Evolutionary conservation across 2,797 vertebrate genomes (phyloP).

Genomic region (Chelon auratus): DNA sequence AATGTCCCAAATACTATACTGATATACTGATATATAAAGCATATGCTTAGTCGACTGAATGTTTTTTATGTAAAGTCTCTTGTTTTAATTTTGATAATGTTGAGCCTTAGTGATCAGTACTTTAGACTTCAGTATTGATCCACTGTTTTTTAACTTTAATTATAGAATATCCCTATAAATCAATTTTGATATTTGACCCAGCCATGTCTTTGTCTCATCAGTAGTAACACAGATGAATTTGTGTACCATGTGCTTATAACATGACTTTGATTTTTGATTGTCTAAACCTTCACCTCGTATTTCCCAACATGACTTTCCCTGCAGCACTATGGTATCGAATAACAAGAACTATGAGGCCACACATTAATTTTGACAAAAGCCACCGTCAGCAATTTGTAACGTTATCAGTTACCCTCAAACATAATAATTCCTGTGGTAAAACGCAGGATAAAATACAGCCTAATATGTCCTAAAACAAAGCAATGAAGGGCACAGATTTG

Average conservation of each 20-base stretch:
- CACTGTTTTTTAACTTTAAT: too few relatives aligned
- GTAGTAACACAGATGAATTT: neutral
- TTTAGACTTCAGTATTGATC: neutral
- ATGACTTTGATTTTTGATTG: neutral
- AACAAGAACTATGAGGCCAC: neutral
- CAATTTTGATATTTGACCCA: neutral
- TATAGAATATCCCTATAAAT: too few relatives aligned
- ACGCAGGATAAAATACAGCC: neutral
- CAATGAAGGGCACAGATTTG: neutral
- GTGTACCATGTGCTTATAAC: neutral
- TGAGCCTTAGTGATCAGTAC: neutral
- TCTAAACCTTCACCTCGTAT: neutral
- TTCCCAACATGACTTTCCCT: slow-evolving; percentile 3
- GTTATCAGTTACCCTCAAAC: neutral
- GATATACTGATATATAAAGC: too few relatives aligned
- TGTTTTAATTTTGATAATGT: neutral
- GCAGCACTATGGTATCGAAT: slow-evolving; percentile 12
- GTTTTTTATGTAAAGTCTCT: neutral
- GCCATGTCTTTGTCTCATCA: neutral
- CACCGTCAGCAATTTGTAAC: neutral
- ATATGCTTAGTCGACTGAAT: neutral
- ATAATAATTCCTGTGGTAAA: neutral
- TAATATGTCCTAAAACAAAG: neutral
- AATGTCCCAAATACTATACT: neutral
- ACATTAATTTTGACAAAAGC: neutral